Evolutionary conservation across 23 tunicate genomes (phyloP), one percentile per base, ranked within the genome.

Genomic region (Phallusia fumigata): DNA sequence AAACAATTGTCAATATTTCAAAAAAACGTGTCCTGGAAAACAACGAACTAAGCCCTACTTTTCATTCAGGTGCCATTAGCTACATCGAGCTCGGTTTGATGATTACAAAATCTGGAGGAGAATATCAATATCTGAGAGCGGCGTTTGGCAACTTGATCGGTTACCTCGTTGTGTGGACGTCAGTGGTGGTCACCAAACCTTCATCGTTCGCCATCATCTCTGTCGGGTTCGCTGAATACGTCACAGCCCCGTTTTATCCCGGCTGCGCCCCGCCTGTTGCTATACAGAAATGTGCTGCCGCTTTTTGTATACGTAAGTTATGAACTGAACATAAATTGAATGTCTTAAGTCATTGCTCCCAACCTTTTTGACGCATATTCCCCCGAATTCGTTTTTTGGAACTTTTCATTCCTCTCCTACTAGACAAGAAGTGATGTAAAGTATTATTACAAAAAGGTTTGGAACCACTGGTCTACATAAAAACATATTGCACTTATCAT

Each of bases 61-160:
- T 40, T 3, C 69, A 5, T 21, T 21, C 31, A 87, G 91, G 91
- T 24, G 86, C 91, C 5, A 24, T 89, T 30, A 80, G 82, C 58
- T 89, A 89, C 85, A 84, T 84, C n/a, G 97, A 92, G 35, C 92
- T 92, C 8, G 97, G 97, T 13, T 47, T 92, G 85, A 79, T 92
- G 85, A 92, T 92, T 0, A 49, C 74, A 40, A 84, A 84, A 76
- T 87, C 97, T 32, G 97, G 97, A 5, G 97, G 88, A 10, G 89
- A 85, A 58, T 92, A 92, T 52, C 87, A 77, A 30, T 92, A 92
- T 64, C 77, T 89, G 53, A 65, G 65, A 51, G 84, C 87, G 5
- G 93, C 93, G 0, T 89, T 79, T 53, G 93, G 93, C 11, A 81
- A 89, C 35, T 21, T 84, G 64, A 36, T 77, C 10, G 93, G 84